These are phyloP conservation scores for Craniophora ligustri DNA, from an alignment of 2,888 invertebrate genomes.

Conservation along the genomic window DNA sequence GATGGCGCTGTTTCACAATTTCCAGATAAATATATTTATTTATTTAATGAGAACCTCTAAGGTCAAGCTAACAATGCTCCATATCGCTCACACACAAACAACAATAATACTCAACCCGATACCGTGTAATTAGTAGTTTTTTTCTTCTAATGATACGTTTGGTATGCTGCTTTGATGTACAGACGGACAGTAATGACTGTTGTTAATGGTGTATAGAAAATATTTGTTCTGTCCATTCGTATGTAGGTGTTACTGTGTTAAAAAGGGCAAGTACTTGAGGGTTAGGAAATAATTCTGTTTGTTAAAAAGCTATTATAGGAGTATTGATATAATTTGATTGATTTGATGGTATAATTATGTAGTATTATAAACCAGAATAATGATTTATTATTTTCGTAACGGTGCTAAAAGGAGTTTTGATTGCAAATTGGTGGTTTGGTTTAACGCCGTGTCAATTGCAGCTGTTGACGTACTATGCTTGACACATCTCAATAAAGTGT, in stretches of 20 bases:
- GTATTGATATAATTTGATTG: neutral
- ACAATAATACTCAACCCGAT: slow-evolving; percentile 8
- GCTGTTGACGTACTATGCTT: too few species aligned
- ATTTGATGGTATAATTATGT: too few species aligned
- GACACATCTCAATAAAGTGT: too few species aligned
- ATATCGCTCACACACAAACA: slow-evolving; percentile 15
- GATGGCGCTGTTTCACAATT: too few species aligned
- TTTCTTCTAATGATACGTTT: slow-evolving; percentile 36
- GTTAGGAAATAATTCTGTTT: neutral
- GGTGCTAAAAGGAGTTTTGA: too few species aligned
- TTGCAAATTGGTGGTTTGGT: too few species aligned
- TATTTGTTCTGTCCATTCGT: slow-evolving; percentile 6
- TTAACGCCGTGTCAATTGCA: too few species aligned
- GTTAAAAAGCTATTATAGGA: neutral
- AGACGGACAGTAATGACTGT: slow-evolving; percentile 34
- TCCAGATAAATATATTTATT: slow-evolving; percentile 20
- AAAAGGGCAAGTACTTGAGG: neutral
- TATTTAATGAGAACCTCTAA: slow-evolving; percentile 20
- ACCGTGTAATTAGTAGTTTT: slow-evolving; percentile 32
- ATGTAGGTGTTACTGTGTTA: neutral
- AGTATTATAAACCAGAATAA: too few species aligned
- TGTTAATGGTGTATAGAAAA: slow-evolving; percentile 20
- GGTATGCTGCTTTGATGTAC: slow-evolving; percentile 16
- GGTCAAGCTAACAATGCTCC: slow-evolving; percentile 11
- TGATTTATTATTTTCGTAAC: too few species aligned